Evolutionary conservation across 1,140 invertebrate species (phyloP).

Genomic region (Nymphalis io): DNA sequence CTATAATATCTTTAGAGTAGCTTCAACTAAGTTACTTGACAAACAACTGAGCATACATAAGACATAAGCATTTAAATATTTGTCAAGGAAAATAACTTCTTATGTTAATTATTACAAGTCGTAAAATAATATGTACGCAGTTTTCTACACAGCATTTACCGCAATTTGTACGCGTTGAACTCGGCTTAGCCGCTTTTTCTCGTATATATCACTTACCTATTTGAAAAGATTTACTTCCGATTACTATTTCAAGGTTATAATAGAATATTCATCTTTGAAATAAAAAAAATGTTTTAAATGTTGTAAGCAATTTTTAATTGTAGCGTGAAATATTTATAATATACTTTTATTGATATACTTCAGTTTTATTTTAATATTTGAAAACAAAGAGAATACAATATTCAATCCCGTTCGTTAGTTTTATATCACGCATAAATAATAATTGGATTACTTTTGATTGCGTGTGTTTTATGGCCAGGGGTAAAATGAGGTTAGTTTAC

Average conservation of each 20-base stretch:
- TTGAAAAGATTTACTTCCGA: neutral
- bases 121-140: neutral
- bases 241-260: neutral
- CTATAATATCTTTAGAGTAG: neutral
- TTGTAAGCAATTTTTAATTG: neutral
- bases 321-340: too few relatives aligned
- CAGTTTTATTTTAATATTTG: too few relatives aligned
- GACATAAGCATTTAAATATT: neutral
- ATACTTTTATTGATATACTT: too few relatives aligned
- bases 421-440: too few relatives aligned
- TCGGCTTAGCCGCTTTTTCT: constrained; percentile 4
- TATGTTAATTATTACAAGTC: neutral
- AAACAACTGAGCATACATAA: neutral
- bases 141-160: neutral
- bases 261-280: neutral
- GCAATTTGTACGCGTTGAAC: constrained; percentile 15
- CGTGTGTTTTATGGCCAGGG: too few relatives aligned
- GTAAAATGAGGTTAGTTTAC: too few relatives aligned
- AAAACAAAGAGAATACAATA: too few relatives aligned
- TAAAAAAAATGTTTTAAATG: neutral
- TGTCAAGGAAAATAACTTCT: neutral
- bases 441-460: too few relatives aligned
- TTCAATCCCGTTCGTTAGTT: too few relatives aligned
- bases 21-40: neutral
- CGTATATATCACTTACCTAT: neutral